A percentile compares a stretch with the other conserved stretches of the same genome.
Evolutionary conservation across 2,797 vertebrate genomes (phyloP).

Genomic region (Coregonus suidteri): DNA sequence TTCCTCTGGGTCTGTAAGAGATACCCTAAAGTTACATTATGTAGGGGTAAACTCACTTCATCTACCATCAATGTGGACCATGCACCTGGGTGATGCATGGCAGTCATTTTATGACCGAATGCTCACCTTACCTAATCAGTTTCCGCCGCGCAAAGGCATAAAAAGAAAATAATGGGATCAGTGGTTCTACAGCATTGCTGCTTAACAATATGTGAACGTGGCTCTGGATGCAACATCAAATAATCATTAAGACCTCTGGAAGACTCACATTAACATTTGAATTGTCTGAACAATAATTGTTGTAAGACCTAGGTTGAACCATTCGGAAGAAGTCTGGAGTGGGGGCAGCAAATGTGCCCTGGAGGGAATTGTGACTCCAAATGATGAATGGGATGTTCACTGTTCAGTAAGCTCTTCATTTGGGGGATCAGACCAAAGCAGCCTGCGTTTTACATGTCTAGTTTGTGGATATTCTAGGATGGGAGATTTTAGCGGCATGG

Average conservation of each 20-base stretch:
- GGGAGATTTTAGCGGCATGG: background rate
- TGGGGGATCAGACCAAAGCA: conserved; percentile 16
- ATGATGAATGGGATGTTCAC: conserved; percentile 3
- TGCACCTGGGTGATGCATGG: background rate
- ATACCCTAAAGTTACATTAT: background rate
- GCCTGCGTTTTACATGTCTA: background rate
- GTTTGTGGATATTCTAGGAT: background rate
- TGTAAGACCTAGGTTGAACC: too few species aligned
- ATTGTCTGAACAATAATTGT: background rate
- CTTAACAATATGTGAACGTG: too few species aligned
- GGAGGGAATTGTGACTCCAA: conserved; percentile 6
- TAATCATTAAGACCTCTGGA: background rate
- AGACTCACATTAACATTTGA: background rate
- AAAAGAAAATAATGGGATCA: too few species aligned
- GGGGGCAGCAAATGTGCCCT: background rate
- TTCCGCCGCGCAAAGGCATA: too few species aligned
- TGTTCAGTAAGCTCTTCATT: conserved; percentile 12
- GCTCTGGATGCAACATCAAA: background rate
- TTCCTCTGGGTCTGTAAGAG: too few species aligned
- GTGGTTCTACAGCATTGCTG: too few species aligned
- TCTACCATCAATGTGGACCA: background rate
- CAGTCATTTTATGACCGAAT: background rate
- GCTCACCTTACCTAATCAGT: too few species aligned
- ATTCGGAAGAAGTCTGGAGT: background rate
- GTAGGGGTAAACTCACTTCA: background rate